Percentiles rank a stretch among this genome's conserved stretches.
These are phyloP conservation scores for Drepana falcataria DNA, from an alignment of 2,888 invertebrate genomes.

Conservation along the genomic window DNA sequence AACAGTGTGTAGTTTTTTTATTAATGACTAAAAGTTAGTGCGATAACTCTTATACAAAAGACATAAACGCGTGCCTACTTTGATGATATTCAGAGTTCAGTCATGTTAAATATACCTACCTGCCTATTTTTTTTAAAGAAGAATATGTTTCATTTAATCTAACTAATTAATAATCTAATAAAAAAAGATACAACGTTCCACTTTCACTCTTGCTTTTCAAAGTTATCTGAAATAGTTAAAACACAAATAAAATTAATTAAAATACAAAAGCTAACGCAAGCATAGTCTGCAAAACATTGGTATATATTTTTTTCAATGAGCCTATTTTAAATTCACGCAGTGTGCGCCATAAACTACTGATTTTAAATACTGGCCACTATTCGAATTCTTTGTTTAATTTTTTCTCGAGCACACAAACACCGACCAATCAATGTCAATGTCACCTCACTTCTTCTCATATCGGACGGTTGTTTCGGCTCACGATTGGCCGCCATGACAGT, in stretches of 20 bases:
- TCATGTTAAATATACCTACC: no score
- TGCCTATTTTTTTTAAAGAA: no score
- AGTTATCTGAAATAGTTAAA: no score
- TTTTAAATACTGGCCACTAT: not conserved
- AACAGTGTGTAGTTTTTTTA: no score
- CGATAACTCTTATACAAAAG: constrained; percentile 21
- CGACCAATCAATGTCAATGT: constrained; percentile 68
- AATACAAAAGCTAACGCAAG: no score
- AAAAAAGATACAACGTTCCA: no score
- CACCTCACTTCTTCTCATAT: constrained; percentile 44
- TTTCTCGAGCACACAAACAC: constrained; percentile 32
- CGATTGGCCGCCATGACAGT: constrained; percentile 63
- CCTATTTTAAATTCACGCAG: not conserved
- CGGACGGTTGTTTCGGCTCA: constrained; percentile 45
- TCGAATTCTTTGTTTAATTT: constrained; percentile 30
- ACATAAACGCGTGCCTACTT: constrained; percentile 28
- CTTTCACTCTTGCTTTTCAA: no score
- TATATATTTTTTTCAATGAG: not conserved
- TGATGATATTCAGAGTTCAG: no score
- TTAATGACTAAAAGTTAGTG: not conserved
- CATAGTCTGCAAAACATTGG: no score
- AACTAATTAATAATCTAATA: no score
- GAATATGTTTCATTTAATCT: no score
- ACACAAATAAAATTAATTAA: no score
- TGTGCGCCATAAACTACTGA: not conserved